Evolutionary conservation across 1,140 invertebrate species (phyloP).

Genomic region (Pemphigus obesinymphae): DNA sequence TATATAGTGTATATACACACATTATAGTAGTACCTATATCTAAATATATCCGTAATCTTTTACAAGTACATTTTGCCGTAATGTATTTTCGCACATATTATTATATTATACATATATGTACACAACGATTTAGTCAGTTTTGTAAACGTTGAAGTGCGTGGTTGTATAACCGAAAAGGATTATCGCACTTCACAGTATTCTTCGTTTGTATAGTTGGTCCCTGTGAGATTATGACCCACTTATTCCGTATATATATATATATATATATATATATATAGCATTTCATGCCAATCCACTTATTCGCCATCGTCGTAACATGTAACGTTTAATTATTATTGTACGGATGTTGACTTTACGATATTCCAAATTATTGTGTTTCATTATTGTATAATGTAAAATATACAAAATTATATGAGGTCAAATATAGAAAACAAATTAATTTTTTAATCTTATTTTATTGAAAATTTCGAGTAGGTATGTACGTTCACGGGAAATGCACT

Average conservation of each 20-base stretch:
- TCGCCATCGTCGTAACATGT: not conserved
- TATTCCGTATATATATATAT: not conserved
- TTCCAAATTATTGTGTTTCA: too few species aligned
- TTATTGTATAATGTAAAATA: too few species aligned
- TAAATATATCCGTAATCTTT: too few species aligned
- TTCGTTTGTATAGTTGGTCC: not conserved
- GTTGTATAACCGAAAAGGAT: conserved; percentile 25
- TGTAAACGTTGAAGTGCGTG: not conserved
- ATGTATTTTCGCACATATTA: not conserved
- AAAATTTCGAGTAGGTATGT: too few species aligned
- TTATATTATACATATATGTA: not conserved
- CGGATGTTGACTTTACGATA: not conserved
- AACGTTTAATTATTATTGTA: not conserved
- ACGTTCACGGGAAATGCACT: too few species aligned
- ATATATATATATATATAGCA: too few species aligned
- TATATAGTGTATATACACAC: too few species aligned
- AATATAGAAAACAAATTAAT: too few species aligned
- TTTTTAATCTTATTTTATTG: too few species aligned
- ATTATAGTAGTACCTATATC: too few species aligned
- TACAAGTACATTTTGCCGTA: not conserved
- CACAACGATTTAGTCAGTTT: not conserved
- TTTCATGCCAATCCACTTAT: not conserved
- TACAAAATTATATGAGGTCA: too few species aligned
- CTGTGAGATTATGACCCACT: not conserved
- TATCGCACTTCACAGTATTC: conserved; percentile 8